Conservation (phyloP, 2,113 vertebrate species). For the Rhabdomys dilectus region DNA sequence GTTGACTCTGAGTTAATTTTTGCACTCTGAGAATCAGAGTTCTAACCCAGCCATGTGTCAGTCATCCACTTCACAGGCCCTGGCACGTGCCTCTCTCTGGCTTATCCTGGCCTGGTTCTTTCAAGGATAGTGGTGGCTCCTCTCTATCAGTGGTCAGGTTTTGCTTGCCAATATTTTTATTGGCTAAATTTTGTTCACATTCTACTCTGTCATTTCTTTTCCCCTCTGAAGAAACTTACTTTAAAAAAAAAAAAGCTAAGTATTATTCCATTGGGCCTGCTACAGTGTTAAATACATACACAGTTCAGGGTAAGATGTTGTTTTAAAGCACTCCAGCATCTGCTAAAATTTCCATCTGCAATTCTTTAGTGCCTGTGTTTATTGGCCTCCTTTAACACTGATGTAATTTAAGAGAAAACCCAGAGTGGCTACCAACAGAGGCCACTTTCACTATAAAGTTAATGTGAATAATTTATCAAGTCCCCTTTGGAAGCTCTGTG, state of each 20-base stretch:
- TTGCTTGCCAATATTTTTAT: background rate
- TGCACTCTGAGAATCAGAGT: background rate
- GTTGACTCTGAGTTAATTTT: background rate
- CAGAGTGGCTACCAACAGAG: background rate
- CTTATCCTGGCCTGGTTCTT: background rate
- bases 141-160: background rate
- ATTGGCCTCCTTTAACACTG: background rate
- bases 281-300: background rate
- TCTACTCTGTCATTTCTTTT: background rate
- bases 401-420: conserved; percentile 21
- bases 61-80: fast-evolving
- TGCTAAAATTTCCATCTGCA: background rate
- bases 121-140: background rate
- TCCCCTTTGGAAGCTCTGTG: background rate
- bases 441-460: background rate
- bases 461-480: background rate
- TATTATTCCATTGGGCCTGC: too few species aligned
- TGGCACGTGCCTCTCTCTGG: background rate
- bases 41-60: background rate
- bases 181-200: background rate
- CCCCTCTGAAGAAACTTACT: background rate
- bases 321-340: background rate
- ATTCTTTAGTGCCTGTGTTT: background rate
- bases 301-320: background rate
- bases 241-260: background rate